A percentile compares a stretch with the other conserved stretches of the same genome.
Evolutionary conservation across 2,888 invertebrate genomes (phyloP).

Genomic region (Euproctis similis): DNA sequence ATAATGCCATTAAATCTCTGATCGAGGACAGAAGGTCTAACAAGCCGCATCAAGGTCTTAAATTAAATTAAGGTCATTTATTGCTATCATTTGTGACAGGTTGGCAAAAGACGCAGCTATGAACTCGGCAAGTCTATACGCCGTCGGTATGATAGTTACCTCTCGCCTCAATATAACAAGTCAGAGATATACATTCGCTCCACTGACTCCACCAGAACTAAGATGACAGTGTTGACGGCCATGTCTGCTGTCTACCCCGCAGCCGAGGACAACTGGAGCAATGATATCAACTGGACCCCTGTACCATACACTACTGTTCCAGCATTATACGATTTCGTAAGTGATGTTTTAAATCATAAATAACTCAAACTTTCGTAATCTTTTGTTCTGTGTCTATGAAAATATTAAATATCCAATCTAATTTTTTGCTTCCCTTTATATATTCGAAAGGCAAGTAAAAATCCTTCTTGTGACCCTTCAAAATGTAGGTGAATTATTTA

Average conservation of each 20-base stretch:
- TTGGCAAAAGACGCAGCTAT: conserved; percentile 28
- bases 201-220: conserved; percentile 40
- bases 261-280: conserved; percentile 1
- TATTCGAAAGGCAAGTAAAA: too few species aligned
- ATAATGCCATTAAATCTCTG: too few species aligned
- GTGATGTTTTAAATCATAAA: conserved; percentile 10
- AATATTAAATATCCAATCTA: too few species aligned
- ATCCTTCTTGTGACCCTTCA: too few species aligned
- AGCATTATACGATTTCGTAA: conserved; percentile 35
- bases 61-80: too few species aligned
- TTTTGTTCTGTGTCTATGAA: too few species aligned
- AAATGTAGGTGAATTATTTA: too few species aligned
- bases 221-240: conserved; percentile 33
- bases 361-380: too few species aligned
- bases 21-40: too few species aligned
- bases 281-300: conserved; percentile 29
- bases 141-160: conserved; percentile 28
- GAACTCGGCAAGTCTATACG: conserved; percentile 29
- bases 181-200: conserved; percentile 45
- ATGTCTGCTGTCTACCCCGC: conserved; percentile 4
- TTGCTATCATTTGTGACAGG: too few species aligned
- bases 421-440: too few species aligned
- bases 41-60: too few species aligned
- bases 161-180: conserved; percentile 32
- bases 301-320: conserved; percentile 39